Percentiles rank a stretch among this genome's conserved stretches.
Conservation (phyloP, 2,888 invertebrate species). For the Syritta pipiens region DNA sequence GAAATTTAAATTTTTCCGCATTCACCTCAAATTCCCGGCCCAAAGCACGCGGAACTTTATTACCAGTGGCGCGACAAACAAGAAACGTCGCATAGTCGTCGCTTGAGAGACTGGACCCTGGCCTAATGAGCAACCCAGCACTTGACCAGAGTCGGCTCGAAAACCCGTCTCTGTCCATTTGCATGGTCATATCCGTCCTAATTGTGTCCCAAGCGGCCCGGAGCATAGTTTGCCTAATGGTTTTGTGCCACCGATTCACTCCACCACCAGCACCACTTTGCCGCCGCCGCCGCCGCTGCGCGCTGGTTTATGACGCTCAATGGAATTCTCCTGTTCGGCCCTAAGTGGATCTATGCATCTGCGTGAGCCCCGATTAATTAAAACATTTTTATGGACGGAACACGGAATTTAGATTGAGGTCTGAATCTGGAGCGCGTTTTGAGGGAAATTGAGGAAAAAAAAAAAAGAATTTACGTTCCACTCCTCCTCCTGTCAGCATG, state of each 20-base stretch:
- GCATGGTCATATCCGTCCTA: conserved; percentile 48
- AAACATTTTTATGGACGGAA: no score
- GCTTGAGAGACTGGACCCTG: no score
- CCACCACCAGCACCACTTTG: background rate
- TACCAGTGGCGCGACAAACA: conserved; percentile 53
- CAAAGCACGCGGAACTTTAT: conserved; percentile 49
- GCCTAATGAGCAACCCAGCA: conserved; percentile 50
- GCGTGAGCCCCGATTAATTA: conserved; percentile 50
- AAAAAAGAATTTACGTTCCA: conserved; percentile 37
- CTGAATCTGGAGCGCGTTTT: no score
- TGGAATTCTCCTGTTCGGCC: conserved; percentile 49
- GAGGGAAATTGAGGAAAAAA: no score
- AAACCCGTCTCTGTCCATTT: conserved; percentile 29
- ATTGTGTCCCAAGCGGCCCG: conserved; percentile 43
- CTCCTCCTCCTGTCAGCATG: conserved; percentile 11
- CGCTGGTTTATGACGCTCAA: conserved; percentile 36
- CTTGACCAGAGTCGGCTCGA: conserved; percentile 8
- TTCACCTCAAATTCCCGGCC: no score
- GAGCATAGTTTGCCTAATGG: conserved; percentile 61
- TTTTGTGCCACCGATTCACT: conserved; percentile 57
- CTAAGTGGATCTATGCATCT: conserved; percentile 51
- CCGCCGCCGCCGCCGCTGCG: background rate
- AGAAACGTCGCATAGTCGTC: no score
- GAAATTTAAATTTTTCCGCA: no score
- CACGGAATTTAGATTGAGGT: no score